phyloP scores from a whole-genome alignment of 1,140 invertebrate species.

The Globodera ellingtonae region DNA sequence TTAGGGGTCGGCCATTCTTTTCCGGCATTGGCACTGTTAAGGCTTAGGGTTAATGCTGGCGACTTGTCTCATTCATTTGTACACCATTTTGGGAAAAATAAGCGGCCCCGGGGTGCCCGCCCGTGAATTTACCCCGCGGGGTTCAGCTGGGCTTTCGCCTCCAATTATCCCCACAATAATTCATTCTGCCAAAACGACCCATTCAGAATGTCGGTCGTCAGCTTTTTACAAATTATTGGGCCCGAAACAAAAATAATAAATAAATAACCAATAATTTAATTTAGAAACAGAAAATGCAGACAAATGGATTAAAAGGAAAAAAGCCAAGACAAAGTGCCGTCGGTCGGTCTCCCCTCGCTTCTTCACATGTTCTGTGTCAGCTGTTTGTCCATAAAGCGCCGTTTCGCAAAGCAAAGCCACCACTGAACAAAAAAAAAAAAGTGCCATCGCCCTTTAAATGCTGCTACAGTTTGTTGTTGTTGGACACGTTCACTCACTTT shows the following conservation, averaged over 20 bases:
- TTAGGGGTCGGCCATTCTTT: neutral
- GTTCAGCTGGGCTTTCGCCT: neutral
- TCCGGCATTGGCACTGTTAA: no score
- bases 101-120: neutral
- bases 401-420: conserved; percentile 99
- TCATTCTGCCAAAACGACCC: neutral
- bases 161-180: neutral
- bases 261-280: no score
- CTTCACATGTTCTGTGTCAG: conserved; percentile 67
- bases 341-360: neutral
- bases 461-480: neutral
- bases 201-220: no score
- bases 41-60: no score
- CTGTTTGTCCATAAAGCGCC: conserved; percentile 99
- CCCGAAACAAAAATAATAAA: no score
- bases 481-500: conserved; percentile 66
- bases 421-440: conserved; percentile 71
- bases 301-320: no score
- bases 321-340: neutral
- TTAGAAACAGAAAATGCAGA: no score
- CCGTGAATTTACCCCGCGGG: no score
- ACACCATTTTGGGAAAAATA: neutral
- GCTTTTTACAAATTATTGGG: no score
- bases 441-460: neutral
- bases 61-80: no score